phyloP scores from a whole-genome alignment of 2,113 vertebrate species.

The Poecile atricapillus region DNA sequence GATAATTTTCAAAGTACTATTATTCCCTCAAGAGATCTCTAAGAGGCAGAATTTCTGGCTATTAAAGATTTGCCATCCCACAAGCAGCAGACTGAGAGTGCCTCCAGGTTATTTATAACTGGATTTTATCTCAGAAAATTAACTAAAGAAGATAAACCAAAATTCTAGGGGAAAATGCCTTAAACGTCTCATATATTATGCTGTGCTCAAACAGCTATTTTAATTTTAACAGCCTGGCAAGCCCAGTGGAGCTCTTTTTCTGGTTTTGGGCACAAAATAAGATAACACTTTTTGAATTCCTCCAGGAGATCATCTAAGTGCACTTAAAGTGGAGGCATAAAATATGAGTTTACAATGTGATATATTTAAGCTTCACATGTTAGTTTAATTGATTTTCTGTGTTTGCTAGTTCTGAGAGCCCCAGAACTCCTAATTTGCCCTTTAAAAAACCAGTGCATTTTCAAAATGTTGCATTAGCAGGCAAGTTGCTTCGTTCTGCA shows the following conservation, averaged over 20 bases:
- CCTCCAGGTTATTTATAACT: slow-evolving; percentile 81
- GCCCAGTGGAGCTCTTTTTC: slow-evolving; percentile 72
- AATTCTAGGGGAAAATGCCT: slow-evolving; percentile 78
- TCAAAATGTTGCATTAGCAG: neutral
- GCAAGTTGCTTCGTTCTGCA: neutral
- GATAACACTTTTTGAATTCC: slow-evolving; percentile 74
- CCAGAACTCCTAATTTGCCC: slow-evolving; percentile 57
- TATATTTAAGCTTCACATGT: slow-evolving; percentile 67
- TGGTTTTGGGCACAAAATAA: slow-evolving; percentile 79
- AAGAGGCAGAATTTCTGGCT: slow-evolving; percentile 75
- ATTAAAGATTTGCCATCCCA: slow-evolving; percentile 75
- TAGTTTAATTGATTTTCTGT: slow-evolving; percentile 70
- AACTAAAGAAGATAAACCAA: slow-evolving; percentile 78
- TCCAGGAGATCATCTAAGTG: slow-evolving; percentile 71
- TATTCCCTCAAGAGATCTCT: slow-evolving; percentile 70
- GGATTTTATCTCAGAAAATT: slow-evolving; percentile 84
- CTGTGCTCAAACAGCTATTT: slow-evolving; percentile 76
- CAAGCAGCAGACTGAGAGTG: slow-evolving; percentile 69
- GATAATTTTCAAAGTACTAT: slow-evolving; percentile 80
- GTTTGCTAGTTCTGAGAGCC: slow-evolving; percentile 52
- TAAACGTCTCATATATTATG: slow-evolving; percentile 77
- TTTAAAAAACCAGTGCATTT: slow-evolving; percentile 27
- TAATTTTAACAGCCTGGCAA: slow-evolving; percentile 77
- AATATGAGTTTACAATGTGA: slow-evolving; percentile 68
- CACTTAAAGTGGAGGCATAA: slow-evolving; percentile 72